Base-by-base conservation (phyloP, 1,140 invertebrate genomes). In the Goniozus legneri region DNA sequence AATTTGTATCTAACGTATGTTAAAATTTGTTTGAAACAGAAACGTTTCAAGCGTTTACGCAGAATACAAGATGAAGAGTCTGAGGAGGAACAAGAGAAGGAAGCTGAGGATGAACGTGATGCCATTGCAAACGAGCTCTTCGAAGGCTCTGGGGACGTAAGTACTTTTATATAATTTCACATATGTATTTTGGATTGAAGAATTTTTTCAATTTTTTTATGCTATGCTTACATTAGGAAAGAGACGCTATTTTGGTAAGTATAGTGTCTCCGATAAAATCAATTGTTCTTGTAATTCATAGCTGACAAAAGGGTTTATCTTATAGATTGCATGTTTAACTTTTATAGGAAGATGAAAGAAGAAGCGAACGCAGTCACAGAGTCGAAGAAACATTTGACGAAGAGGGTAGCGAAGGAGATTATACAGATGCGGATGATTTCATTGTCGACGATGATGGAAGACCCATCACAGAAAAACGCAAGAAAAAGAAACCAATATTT, bases 381-480 rank as follows among this genome's bases (percentile, higher is more conserved):
- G 76, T 37, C 2, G 14, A 78, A 10, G 84, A 85, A 33, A 77
- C 81, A 15, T 87, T 85, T 63, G 86, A 87, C 49, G 87, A 89
- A 55, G 87, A 87, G 32, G 86, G 83, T 48, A 85, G 86, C 24
- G 89, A 91, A 50, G 81, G 84, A 32, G 87, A 89, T 46, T 84
- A 86, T 54, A 91, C 88, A 0, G 93, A 97, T 76, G 87, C 87
- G 8, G 93, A 97, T 80, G 93, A 95, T 71, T 98, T 98, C 71
- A 98, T 98, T 70, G 96, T 98, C 2, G 94, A 96, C 67, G 95
- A 97, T 67, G 90, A 98, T 64, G 95, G 92, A 1, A 81, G 88
- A 52, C 93, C 95, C 1, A 93, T 97, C 44, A 84, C 86, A 13
- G 89, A 91, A 51, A 88, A 87, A 56, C 85, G 87, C 53, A 91